Evolutionary conservation across 2,113 vertebrate genomes (phyloP).

Genomic region (Epinephelus lanceolatus): DNA sequence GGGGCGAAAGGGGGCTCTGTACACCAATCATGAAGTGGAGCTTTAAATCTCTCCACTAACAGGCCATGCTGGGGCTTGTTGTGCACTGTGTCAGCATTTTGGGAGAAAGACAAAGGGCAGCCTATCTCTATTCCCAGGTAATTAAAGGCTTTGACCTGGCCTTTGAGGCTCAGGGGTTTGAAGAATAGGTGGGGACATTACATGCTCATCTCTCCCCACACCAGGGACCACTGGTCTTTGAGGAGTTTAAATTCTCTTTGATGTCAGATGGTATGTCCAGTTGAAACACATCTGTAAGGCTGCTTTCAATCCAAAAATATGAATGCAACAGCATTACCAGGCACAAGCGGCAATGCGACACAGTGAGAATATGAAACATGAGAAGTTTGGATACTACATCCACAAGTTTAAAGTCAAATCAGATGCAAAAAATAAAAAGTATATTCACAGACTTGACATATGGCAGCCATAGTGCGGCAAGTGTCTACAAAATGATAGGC

Average conservation of each 20-base stretch:
- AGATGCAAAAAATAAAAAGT: neutral
- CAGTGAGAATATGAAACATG: neutral
- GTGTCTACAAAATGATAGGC: slow-evolving; percentile 12
- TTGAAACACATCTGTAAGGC: neutral
- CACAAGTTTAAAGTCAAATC: neutral
- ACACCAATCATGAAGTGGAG: slow-evolving; percentile 17
- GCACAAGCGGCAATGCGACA: neutral
- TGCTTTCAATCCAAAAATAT: neutral
- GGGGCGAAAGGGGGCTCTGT: neutral
- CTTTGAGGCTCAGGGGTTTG: slow-evolving; percentile 38
- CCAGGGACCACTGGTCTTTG: neutral
- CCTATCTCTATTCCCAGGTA: slow-evolving; percentile 39
- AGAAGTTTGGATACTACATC: neutral
- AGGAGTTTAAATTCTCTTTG: neutral
- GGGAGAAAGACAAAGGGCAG: slow-evolving; percentile 43
- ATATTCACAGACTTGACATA: neutral
- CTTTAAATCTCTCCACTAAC: slow-evolving; percentile 31
- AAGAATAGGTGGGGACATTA: neutral
- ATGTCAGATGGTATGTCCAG: neutral
- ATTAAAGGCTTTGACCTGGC: slow-evolving; percentile 54
- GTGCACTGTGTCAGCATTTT: slow-evolving; percentile 53
- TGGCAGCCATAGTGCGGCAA: neutral
- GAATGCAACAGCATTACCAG: neutral
- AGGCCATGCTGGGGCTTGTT: slow-evolving; percentile 27
- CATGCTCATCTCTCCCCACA: slow-evolving; percentile 15